A percentile compares a stretch with the other conserved stretches of the same genome.
These are phyloP conservation scores for Drosophila neocordata DNA, from an alignment of 1,140 invertebrate genomes.

Conservation along the genomic window DNA sequence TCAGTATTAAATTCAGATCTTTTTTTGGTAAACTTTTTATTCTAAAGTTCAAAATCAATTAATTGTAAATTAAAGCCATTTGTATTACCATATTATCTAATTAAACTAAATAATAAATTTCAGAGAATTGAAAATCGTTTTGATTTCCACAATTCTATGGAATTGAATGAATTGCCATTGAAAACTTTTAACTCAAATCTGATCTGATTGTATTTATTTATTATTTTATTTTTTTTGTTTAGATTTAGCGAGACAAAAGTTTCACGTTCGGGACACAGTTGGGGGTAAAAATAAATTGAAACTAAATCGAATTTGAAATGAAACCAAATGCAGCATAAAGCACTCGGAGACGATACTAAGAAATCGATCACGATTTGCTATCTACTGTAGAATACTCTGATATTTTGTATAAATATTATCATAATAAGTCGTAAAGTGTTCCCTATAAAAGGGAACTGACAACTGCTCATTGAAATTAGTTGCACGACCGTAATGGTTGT, in stretches of 20 bases:
- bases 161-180: background rate
- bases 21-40: too few species aligned
- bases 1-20: too few species aligned
- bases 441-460: conserved; percentile 10
- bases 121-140: too few species aligned
- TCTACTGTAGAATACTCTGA: background rate
- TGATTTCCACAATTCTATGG: background rate
- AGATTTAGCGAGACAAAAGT: background rate
- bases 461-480: background rate
- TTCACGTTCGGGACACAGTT: too few species aligned
- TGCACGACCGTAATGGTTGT: background rate
- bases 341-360: background rate
- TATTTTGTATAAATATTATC: conserved; percentile 12
- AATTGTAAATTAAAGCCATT: too few species aligned
- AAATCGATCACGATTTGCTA: background rate
- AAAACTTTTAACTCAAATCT: too few species aligned
- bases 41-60: too few species aligned
- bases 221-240: background rate
- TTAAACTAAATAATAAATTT: too few species aligned
- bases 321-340: conserved; percentile 1
- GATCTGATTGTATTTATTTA: too few species aligned
- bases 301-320: conserved; percentile 1
- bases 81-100: too few species aligned
- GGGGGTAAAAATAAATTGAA: background rate
- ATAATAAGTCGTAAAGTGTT: background rate